A percentile compares a stretch with the other conserved stretches of the same genome.
Conservation (phyloP, 2,113 vertebrate genomes). For the Hyaena hyaena region DNA sequence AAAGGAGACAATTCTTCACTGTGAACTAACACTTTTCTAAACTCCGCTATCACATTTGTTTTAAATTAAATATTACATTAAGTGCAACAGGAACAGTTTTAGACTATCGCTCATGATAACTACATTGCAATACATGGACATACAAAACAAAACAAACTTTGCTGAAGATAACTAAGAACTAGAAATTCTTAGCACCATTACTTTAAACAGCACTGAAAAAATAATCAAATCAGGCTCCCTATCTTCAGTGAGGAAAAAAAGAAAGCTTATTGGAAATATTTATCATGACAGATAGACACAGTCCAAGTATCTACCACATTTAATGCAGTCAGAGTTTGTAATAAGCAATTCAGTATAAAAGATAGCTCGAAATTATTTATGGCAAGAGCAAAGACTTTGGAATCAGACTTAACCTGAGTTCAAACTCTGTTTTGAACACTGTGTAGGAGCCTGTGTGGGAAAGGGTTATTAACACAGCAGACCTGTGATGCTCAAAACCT, state of each 20-base stretch:
- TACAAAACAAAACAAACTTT: conserved; percentile 36
- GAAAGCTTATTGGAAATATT: neutral
- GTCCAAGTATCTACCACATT: neutral
- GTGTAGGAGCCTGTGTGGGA: neutral
- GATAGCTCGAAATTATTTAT: neutral
- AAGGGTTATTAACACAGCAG: neutral
- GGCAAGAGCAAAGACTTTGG: neutral
- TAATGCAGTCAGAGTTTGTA: conserved; percentile 16
- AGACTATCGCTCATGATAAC: neutral
- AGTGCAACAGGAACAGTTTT: neutral
- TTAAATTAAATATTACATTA: conserved; percentile 39
- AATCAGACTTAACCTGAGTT: neutral
- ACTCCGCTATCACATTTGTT: neutral
- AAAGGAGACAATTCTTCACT: conserved; percentile 37
- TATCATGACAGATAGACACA: neutral
- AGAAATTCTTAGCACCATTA: conserved; percentile 26
- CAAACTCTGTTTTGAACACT: neutral
- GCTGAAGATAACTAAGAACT: conserved; percentile 40
- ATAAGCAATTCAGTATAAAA: conserved; percentile 23
- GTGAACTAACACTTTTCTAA: neutral
- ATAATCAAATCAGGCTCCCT: neutral
- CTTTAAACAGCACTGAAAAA: conserved; percentile 7
- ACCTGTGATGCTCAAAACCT: neutral
- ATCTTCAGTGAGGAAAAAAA: neutral
- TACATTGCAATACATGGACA: neutral